A percentile compares a stretch with the other conserved stretches of the same genome.
Evolutionary conservation across 2,797 vertebrate genomes (phyloP).

Genomic region (Luscinia megarhynchos): DNA sequence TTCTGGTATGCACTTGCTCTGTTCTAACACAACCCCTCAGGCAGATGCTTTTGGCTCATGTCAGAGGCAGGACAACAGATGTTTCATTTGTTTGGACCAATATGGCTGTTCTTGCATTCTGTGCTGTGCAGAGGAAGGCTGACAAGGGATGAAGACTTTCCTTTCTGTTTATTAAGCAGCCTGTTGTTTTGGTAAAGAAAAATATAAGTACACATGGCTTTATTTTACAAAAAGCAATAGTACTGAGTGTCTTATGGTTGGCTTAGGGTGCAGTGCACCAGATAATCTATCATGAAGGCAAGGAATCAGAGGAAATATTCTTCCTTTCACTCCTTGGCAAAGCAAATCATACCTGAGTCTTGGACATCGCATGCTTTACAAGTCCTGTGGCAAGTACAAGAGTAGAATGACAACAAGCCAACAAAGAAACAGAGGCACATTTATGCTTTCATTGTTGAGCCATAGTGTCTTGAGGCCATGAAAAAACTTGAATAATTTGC

Average conservation of each 20-base stretch:
- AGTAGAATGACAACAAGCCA: not conserved
- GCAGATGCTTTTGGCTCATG: not conserved
- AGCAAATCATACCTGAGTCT: not conserved
- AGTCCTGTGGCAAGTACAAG: not conserved
- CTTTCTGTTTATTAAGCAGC: not conserved
- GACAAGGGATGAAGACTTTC: not conserved
- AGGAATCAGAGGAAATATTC: not conserved
- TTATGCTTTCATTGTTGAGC: not conserved
- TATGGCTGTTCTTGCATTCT: not conserved
- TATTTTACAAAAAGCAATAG: not conserved
- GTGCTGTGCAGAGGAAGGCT: not conserved
- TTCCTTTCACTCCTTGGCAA: not conserved
- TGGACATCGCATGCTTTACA: not conserved
- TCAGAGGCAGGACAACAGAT: not conserved
- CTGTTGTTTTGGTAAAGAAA: not conserved
- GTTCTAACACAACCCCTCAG: not conserved
- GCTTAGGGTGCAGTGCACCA: not conserved
- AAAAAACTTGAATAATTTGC: not conserved
- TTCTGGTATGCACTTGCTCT: not conserved
- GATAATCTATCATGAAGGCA: not conserved
- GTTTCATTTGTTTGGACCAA: not conserved
- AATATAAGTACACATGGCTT: not conserved
- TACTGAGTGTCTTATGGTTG: not conserved
- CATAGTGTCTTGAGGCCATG: not conserved
- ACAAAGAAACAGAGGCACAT: not conserved